These are phyloP conservation scores for Tokudaia tokunoshimensis DNA, from an alignment of 2,797 vertebrate species.

Conservation along the genomic window DNA sequence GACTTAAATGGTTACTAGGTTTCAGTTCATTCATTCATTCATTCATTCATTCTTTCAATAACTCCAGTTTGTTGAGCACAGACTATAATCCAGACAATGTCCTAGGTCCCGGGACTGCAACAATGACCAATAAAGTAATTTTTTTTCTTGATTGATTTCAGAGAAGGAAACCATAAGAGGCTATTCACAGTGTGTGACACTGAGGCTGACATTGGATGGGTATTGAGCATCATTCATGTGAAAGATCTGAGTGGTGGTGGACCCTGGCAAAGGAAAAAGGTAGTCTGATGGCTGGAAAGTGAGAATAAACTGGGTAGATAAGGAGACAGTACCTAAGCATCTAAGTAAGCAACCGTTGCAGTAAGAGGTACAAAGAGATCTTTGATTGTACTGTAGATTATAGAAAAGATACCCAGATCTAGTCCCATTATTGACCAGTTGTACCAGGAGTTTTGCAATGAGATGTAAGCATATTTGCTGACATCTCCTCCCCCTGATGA, in stretches of 20 bases:
- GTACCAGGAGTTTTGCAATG: not conserved
- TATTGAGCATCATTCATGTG: not conserved
- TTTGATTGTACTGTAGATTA: not conserved
- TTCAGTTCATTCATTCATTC: not conserved
- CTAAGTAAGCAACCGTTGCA: not conserved
- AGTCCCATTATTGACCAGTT: not conserved
- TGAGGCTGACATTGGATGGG: conserved; percentile 1
- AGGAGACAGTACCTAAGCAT: not conserved
- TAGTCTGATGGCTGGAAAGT: not conserved
- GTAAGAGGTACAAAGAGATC: not conserved
- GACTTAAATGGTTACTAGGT: not conserved
- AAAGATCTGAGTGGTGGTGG: not conserved
- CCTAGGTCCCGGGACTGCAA: not conserved
- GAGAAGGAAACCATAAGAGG: not conserved
- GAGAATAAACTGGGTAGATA: not conserved
- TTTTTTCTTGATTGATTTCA: conserved; percentile 21
- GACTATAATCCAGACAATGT: not conserved
- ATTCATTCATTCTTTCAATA: not conserved
- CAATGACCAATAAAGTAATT: not conserved
- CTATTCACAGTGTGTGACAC: not conserved
- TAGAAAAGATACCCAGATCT: not conserved
- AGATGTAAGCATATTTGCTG: not conserved
- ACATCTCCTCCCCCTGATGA: not conserved
- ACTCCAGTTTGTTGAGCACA: not conserved
- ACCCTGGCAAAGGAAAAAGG: not conserved